Percentiles rank a stretch among this genome's conserved stretches.
phyloP scores from a whole-genome alignment of 2,888 invertebrate species.

The Sabatieria punctata region DNA sequence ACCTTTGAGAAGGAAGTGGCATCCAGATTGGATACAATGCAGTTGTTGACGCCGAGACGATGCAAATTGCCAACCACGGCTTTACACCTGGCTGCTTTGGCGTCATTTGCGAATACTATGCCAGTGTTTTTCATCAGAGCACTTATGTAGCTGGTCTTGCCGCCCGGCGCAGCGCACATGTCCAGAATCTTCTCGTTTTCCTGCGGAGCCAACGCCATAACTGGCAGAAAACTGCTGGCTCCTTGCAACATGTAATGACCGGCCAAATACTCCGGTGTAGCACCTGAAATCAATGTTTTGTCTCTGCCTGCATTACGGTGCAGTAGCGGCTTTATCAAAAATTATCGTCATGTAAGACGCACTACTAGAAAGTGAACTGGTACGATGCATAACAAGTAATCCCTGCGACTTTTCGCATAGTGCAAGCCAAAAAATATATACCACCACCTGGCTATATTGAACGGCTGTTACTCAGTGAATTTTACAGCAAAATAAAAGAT shows the following conservation, averaged over 20 bases:
- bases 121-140: constrained; percentile 97
- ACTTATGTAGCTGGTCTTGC: constrained; percentile 91
- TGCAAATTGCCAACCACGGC: constrained; percentile 89
- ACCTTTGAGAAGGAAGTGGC: constrained; percentile 61
- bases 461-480: too few species aligned
- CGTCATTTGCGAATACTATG: constrained; percentile 83
- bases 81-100: constrained; percentile 62
- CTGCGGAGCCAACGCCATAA: constrained; percentile 91
- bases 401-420: too few species aligned
- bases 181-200: constrained; percentile 84
- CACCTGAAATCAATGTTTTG: constrained; percentile 37
- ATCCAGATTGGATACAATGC: constrained; percentile 71
- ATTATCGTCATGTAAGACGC: too few species aligned
- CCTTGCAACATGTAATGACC: constrained; percentile 92
- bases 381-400: too few species aligned
- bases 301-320: too few species aligned
- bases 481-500: too few species aligned
- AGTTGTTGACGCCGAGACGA: constrained; percentile 81
- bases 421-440: too few species aligned
- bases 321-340: too few species aligned
- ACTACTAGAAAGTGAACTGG: too few species aligned
- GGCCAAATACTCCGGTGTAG: constrained; percentile 94
- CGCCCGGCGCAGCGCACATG: constrained; percentile 95
- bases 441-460: too few species aligned
- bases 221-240: constrained; percentile 86